A percentile compares a stretch with the other conserved stretches of the same genome.
phyloP scores from a whole-genome alignment of 2,888 invertebrate species.

The Cistogaster globosa region DNA sequence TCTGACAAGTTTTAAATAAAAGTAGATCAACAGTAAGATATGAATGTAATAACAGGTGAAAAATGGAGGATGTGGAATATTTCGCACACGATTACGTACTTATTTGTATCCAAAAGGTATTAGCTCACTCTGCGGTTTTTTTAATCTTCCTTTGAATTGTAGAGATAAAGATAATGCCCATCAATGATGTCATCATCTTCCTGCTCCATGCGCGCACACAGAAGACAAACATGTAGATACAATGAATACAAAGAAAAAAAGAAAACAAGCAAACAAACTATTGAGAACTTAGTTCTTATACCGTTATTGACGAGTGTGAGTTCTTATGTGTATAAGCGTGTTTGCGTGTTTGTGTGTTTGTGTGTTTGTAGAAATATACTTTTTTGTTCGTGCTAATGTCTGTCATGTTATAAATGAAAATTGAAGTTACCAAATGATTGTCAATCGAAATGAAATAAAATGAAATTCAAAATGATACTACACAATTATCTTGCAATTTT shows the following conservation, averaged over 20 bases:
- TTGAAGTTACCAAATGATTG: conserved; percentile 68
- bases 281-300: conserved; percentile 1
- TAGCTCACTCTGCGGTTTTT: conserved; percentile 49
- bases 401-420: conserved; percentile 68
- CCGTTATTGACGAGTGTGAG: not conserved
- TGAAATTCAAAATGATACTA: conserved; percentile 67
- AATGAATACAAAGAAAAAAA: not conserved
- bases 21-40: conserved; percentile 55
- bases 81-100: conserved; percentile 19
- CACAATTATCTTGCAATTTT: conserved; percentile 67
- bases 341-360: not conserved
- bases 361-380: conserved; percentile 5
- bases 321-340: not conserved
- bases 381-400: conserved; percentile 50
- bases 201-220: conserved; percentile 29
- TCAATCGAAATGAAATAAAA: conserved; percentile 70
- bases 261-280: conserved; percentile 11
- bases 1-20: conserved; percentile 54
- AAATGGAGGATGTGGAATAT: conserved; percentile 21
- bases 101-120: conserved; percentile 44
- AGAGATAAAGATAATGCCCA: conserved; percentile 53
- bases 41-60: conserved; percentile 37
- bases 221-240: not conserved
- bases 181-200: conserved; percentile 64
- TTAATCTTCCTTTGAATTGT: conserved; percentile 37